phyloP scores from a whole-genome alignment of 2,888 invertebrate species.

The Epistrophella euchroma region DNA sequence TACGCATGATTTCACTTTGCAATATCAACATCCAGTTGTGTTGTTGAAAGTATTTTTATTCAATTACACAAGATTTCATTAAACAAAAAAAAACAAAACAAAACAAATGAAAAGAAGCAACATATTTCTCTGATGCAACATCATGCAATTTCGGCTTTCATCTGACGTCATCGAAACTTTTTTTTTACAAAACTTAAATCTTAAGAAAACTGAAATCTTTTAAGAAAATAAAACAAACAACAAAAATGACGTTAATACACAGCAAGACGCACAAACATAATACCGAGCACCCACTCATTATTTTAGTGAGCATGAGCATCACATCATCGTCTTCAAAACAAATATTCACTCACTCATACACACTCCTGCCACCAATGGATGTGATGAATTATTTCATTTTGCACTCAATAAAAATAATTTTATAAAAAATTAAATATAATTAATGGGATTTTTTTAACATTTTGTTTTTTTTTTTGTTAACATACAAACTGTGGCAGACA shows the following conservation, averaged over 20 bases:
- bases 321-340: background rate
- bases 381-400: conserved; percentile 65
- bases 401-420: conserved; percentile 55
- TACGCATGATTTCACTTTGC: conserved; percentile 3
- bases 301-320: conserved; percentile 13
- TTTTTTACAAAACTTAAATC: conserved; percentile 4
- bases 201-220: conserved; percentile 34
- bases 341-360: background rate
- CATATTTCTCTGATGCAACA: conserved; percentile 45
- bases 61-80: conserved; percentile 14
- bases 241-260: conserved; percentile 19
- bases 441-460: conserved; percentile 1
- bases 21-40: background rate
- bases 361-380: background rate
- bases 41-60: background rate
- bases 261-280: conserved; percentile 9
- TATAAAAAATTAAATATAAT: conserved; percentile 33
- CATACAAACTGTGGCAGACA: conserved; percentile 31
- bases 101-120: background rate
- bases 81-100: background rate
- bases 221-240: background rate
- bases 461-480: background rate
- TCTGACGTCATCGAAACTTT: conserved; percentile 39
- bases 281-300: conserved; percentile 12
- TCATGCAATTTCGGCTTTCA: conserved; percentile 12